These are phyloP conservation scores for Leptopilina drosophilae DNA, from an alignment of 2,888 invertebrate species.

Conservation along the genomic window DNA sequence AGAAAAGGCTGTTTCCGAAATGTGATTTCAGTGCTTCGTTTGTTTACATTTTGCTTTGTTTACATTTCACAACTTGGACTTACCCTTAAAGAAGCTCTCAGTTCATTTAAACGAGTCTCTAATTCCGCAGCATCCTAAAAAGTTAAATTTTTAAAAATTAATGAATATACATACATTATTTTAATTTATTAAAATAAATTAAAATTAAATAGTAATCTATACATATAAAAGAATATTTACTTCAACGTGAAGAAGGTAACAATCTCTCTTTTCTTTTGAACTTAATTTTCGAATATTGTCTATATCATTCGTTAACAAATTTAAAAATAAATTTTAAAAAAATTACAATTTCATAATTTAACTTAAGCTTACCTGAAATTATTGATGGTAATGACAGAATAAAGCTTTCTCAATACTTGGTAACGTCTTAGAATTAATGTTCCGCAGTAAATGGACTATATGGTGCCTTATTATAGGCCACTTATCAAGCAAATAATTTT, in stretches of 20 bases:
- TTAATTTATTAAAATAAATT: not conserved
- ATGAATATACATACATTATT: not conserved
- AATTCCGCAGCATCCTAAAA: not conserved
- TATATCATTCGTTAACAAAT: not conserved
- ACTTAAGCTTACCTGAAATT: not conserved
- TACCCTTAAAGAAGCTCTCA: not conserved
- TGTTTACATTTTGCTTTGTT: no score
- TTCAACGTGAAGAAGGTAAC: not conserved
- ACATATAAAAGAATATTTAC: not conserved
- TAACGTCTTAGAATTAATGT: not conserved
- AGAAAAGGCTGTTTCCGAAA: no score
- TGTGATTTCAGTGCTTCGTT: no score
- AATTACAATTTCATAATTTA: not conserved
- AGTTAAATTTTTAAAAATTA: not conserved
- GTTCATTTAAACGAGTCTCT: not conserved
- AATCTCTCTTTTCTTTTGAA: not conserved
- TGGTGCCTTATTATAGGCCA: not conserved
- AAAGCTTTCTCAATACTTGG: not conserved
- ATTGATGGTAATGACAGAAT: not conserved
- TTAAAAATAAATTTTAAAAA: not conserved
- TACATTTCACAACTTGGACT: no score
- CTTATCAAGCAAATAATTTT: not conserved
- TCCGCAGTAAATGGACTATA: not conserved
- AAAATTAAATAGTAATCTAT: not conserved
- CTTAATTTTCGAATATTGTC: not conserved